Evolutionary conservation across 1,140 invertebrate species (phyloP).

Genomic region (Drosophila subpulchrella): DNA sequence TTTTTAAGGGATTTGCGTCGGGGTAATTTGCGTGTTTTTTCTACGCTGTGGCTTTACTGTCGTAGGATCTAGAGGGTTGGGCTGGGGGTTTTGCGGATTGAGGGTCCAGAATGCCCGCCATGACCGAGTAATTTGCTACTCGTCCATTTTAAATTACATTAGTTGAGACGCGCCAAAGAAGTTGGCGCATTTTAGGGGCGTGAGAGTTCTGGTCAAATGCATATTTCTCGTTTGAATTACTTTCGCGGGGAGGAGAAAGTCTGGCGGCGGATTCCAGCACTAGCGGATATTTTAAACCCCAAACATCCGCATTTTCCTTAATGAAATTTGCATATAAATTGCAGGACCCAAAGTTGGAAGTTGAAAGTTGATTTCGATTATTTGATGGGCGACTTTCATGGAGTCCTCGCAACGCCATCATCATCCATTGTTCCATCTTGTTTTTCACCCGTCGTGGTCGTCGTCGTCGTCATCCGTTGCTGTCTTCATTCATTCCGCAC

Average conservation of each 20-base stretch:
- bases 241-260: constrained; percentile 18
- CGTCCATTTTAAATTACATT: constrained; percentile 82
- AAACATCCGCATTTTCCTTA: constrained; percentile 62
- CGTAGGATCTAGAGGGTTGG: constrained; percentile 1
- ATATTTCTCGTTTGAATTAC: constrained; percentile 80
- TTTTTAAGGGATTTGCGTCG: constrained; percentile 69
- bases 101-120: constrained; percentile 32
- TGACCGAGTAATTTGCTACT: constrained; percentile 79
- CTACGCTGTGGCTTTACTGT: constrained; percentile 10
- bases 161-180: constrained; percentile 52
- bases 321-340: constrained; percentile 82
- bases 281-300: constrained; percentile 12
- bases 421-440: constrained; percentile 37
- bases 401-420: constrained; percentile 34
- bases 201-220: constrained; percentile 63
- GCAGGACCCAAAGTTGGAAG: constrained; percentile 66
- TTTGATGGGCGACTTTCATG: constrained; percentile 72
- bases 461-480: constrained; percentile 14
- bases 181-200: background rate
- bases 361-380: constrained; percentile 80
- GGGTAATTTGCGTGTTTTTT: constrained; percentile 59
- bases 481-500: constrained; percentile 22
- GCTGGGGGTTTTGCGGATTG: background rate
- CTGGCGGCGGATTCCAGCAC: constrained; percentile 28
- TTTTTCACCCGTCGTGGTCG: constrained; percentile 13